Conservation (phyloP, 2,888 invertebrate species). For the Lucinisca nassula region DNA sequence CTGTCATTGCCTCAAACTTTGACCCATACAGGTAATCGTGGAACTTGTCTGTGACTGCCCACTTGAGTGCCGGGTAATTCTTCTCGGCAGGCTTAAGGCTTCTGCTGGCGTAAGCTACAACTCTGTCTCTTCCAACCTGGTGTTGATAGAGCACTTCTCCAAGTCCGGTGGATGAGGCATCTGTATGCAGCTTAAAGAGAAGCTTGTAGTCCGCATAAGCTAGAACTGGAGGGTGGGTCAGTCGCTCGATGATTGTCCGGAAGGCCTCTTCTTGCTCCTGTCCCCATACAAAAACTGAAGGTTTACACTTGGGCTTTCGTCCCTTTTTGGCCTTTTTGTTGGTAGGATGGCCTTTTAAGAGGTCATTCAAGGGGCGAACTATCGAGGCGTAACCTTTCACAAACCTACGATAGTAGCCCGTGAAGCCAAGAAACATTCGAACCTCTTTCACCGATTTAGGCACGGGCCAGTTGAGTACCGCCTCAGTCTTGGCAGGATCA, state of each 20-base stretch:
- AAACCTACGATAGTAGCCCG: conserved; percentile 14
- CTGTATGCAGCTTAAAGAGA: neutral
- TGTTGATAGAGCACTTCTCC: neutral
- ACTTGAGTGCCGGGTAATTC: conserved; percentile 1
- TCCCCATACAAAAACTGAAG: neutral
- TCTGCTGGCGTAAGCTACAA: conserved; percentile 1
- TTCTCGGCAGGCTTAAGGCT: conserved; percentile 5
- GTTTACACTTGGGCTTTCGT: neutral
- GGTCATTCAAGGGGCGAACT: neutral
- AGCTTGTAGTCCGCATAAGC: conserved; percentile 1
- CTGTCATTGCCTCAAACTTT: neutral
- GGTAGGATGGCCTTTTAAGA: neutral
- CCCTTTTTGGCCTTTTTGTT: conserved; percentile 4
- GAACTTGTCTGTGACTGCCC: conserved; percentile 5
- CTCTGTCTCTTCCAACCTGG: neutral
- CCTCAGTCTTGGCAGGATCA: neutral
- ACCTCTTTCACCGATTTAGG: conserved; percentile 19
- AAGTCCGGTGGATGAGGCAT: neutral
- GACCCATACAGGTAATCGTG: conserved; percentile 5
- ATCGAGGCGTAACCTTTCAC: neutral
- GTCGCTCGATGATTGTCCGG: neutral
- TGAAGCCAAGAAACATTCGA: conserved; percentile 19
- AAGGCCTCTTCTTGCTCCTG: neutral
- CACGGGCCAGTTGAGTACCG: conserved; percentile 17
- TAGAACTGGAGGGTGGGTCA: neutral